A percentile compares a stretch with the other conserved stretches of the same genome.
Evolutionary conservation across 2,113 vertebrate genomes (phyloP).

Genomic region (Gobio gobio): DNA sequence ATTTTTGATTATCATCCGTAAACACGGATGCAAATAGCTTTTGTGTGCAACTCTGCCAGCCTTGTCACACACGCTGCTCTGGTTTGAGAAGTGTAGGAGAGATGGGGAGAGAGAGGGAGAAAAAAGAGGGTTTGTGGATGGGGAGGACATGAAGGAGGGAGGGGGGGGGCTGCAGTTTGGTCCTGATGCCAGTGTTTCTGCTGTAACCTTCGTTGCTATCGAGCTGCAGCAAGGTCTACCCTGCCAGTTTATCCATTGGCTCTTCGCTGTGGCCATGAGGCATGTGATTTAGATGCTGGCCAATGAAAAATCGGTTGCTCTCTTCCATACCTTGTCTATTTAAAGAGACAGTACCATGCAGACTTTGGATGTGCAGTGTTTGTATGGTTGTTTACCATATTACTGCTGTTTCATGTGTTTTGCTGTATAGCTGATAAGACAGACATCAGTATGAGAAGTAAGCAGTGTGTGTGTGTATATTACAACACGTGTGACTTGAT

Average conservation of each 20-base stretch:
- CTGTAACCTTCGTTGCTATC: conserved; percentile 84
- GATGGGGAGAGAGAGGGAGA: conserved; percentile 38
- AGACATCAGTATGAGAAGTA: not conserved
- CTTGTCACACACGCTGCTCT: conserved; percentile 25
- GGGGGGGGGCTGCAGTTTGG: conserved; percentile 57
- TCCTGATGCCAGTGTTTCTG: conserved; percentile 78
- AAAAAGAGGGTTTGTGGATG: conserved; percentile 48
- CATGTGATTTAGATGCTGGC: conserved; percentile 69
- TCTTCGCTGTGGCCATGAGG: conserved; percentile 71
- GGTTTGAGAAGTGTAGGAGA: conserved; percentile 35
- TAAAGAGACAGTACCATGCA: conserved; percentile 70
- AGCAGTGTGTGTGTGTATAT: not conserved
- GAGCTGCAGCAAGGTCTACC: conserved; percentile 78
- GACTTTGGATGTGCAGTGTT: conserved; percentile 26
- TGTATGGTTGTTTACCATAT: not conserved
- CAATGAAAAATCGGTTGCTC: conserved; percentile 71
- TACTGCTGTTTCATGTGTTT: not conserved
- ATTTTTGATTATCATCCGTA: conserved; percentile 12
- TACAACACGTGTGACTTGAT: conserved; percentile 21
- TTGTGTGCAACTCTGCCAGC: not conserved
- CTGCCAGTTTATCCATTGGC: conserved; percentile 74
- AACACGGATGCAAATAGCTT: not conserved
- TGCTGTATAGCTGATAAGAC: conserved; percentile 15
- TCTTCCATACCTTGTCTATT: conserved; percentile 65
- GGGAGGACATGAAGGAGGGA: conserved; percentile 36